Conservation (phyloP, 2,797 vertebrate species). For the Rhynchonycteris naso region DNA sequence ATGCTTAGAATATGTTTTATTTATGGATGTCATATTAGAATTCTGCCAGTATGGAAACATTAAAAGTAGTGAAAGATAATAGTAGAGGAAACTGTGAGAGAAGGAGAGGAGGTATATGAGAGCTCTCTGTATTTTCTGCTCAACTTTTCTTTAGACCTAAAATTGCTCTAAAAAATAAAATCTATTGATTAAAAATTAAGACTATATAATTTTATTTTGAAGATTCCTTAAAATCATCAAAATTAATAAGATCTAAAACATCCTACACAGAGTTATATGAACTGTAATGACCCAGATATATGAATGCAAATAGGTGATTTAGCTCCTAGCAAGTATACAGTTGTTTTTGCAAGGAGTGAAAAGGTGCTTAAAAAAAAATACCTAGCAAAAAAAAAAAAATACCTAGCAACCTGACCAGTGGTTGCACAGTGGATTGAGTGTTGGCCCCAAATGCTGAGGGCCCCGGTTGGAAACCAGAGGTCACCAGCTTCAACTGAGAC, state of each 20-base stretch:
- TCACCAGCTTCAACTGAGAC: no score
- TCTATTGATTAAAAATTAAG: not conserved
- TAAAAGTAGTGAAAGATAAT: constrained; percentile 23
- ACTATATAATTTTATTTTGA: not conserved
- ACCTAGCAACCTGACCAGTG: no score
- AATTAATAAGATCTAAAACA: not conserved
- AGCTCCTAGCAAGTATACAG: not conserved
- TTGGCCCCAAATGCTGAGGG: no score
- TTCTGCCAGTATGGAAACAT: not conserved
- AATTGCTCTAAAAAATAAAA: not conserved
- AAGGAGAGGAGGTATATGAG: not conserved
- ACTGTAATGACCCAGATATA: not conserved
- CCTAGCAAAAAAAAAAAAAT: not conserved
- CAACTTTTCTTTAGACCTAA: not conserved
- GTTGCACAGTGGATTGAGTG: no score
- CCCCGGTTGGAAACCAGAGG: no score
- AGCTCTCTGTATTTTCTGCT: not conserved
- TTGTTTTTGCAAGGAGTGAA: not conserved
- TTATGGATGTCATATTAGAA: not conserved
- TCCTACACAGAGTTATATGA: not conserved
- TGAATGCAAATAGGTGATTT: not conserved
- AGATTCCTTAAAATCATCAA: not conserved
- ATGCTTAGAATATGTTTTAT: not conserved
- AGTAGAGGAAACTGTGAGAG: not conserved
- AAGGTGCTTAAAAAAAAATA: not conserved